Percentiles rank a stretch among this genome's conserved stretches.
Conservation (phyloP, 2,113 vertebrate genomes). For the Murina feae region DNA sequence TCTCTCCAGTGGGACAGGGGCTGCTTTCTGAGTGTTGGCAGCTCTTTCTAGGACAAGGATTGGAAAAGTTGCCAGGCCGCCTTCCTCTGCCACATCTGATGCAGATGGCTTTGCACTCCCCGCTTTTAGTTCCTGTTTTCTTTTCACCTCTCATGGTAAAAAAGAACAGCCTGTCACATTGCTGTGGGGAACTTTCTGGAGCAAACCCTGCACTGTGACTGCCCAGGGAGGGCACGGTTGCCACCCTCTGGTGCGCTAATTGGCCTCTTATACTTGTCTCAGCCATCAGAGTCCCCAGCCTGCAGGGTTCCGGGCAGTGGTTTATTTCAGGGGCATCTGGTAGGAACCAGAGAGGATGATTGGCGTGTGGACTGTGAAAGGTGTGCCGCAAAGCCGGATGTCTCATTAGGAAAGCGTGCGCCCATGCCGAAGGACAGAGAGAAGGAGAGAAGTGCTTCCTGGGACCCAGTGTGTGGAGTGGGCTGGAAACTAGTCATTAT, state of each 20-base stretch:
- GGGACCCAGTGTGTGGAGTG: neutral
- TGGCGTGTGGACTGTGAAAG: constrained; percentile 50
- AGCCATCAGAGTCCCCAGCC: constrained; percentile 47
- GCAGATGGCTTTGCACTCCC: constrained; percentile 52
- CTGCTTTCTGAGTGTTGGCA: neutral
- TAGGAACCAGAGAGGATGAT: constrained; percentile 58
- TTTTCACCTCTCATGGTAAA: constrained; percentile 72
- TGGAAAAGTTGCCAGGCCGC: constrained; percentile 40
- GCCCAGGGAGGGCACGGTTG: constrained; percentile 59
- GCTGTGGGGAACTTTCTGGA: constrained; percentile 63
- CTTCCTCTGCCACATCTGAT: constrained; percentile 18
- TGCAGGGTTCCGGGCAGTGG: constrained; percentile 65
- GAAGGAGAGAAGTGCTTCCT: neutral
- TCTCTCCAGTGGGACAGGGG: neutral
- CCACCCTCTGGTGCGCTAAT: constrained; percentile 59
- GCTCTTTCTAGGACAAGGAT: neutral
- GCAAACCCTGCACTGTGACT: constrained; percentile 64
- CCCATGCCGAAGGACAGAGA: neutral
- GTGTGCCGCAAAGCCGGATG: neutral
- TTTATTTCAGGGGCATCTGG: constrained; percentile 74
- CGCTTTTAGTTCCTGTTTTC: constrained; percentile 66
- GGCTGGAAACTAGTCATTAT: constrained; percentile 10
- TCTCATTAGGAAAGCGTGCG: neutral
- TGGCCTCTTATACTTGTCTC: constrained; percentile 72
- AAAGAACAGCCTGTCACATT: constrained; percentile 71